phyloP scores from a whole-genome alignment of 2,797 vertebrate species.

The Bovichtus diacanthus region DNA sequence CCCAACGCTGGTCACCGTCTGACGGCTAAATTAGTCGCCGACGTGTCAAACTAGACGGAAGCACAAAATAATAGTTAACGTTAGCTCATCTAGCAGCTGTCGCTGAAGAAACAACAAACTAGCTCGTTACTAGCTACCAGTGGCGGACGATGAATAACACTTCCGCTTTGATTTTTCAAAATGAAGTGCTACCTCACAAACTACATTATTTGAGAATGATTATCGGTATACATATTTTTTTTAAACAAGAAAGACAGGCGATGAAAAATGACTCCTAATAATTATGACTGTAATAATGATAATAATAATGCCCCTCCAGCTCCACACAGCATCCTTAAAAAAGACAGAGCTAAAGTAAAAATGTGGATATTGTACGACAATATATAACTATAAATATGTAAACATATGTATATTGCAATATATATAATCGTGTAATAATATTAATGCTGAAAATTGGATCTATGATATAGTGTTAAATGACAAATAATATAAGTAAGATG shows the following conservation, averaged over 20 bases:
- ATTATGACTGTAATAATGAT: not conserved
- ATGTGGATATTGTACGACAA: no score
- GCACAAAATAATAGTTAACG: not conserved
- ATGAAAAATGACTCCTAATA: not conserved
- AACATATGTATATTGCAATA: no score
- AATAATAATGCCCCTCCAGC: not conserved
- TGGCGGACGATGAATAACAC: not conserved
- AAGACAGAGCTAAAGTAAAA: not conserved
- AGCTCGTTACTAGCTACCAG: not conserved
- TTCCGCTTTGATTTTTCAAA: conserved; percentile 59
- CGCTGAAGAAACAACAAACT: conserved; percentile 11
- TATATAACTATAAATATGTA: no score
- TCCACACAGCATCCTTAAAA: not conserved
- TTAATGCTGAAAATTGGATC: no score
- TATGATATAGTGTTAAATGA: no score
- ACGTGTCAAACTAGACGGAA: not conserved
- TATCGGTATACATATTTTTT: not conserved
- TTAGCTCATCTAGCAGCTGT: not conserved
- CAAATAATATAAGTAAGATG: no score
- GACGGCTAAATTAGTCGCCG: not conserved
- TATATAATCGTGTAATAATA: no score
- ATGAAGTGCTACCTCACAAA: not conserved
- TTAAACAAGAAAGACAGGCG: not conserved
- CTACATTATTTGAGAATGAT: not conserved
- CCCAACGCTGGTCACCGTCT: not conserved